phyloP scores from a whole-genome alignment of 2,113 vertebrate species.

The Actenoides lindsayi region DNA sequence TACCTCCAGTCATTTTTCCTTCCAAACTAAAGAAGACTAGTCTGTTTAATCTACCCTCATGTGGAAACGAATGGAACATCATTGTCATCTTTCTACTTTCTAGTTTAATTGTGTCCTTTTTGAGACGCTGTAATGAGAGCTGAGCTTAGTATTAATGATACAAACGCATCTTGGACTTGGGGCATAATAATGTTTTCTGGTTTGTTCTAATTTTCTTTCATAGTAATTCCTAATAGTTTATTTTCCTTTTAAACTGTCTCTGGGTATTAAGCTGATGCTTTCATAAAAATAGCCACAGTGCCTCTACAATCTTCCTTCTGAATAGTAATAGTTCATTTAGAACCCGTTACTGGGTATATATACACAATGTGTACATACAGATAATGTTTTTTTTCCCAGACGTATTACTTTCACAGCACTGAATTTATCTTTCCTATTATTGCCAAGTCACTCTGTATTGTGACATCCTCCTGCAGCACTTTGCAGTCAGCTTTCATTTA shows the following conservation, averaged over 20 bases:
- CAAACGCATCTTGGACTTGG: neutral
- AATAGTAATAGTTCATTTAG: neutral
- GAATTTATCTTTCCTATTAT: neutral
- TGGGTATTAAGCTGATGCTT: neutral
- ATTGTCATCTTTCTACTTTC: conserved; percentile 13
- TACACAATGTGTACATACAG: neutral
- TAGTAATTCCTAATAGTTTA: neutral
- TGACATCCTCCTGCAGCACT: neutral
- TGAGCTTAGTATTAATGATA: conserved; percentile 2
- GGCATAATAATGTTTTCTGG: conserved; percentile 10
- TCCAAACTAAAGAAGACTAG: neutral
- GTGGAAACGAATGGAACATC: neutral
- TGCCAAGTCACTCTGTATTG: neutral
- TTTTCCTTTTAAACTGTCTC: conserved; percentile 14
- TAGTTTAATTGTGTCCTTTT: conserved; percentile 30
- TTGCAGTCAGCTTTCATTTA: neutral
- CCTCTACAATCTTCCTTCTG: neutral
- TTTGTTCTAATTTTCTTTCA: conserved; percentile 16
- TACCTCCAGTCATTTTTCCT: conserved; percentile 19
- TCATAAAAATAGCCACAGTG: neutral
- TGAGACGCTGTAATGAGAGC: neutral
- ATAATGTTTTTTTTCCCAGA: neutral
- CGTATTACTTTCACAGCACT: neutral
- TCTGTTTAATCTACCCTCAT: conserved; percentile 44
- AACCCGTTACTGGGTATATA: neutral